These are phyloP conservation scores for Bothrops jararaca DNA, from an alignment of 2,113 vertebrate genomes.

Conservation along the genomic window DNA sequence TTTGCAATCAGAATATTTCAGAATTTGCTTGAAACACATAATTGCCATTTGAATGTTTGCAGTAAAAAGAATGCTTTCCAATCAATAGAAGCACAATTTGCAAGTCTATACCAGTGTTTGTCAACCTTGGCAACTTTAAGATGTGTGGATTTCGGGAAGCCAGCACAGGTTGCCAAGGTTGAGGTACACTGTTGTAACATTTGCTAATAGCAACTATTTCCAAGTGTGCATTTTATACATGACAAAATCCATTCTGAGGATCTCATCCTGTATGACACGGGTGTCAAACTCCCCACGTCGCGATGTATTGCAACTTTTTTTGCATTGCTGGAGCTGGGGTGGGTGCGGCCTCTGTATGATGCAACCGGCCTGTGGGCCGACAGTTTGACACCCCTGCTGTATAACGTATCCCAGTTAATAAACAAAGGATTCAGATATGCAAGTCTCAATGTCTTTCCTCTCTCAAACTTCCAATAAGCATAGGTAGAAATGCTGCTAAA, in stretches of 20 bases:
- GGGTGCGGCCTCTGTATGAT: no score
- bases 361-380: no score
- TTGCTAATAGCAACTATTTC: conserved; percentile 25
- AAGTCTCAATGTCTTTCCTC: conserved; percentile 31
- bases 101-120: conserved; percentile 8
- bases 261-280: conserved; percentile 24
- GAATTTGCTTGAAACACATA: neutral
- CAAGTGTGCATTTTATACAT: conserved; percentile 13
- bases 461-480: conserved; percentile 37
- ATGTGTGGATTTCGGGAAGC: neutral
- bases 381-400: neutral
- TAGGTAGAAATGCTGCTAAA: conserved; percentile 31
- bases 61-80: conserved; percentile 26
- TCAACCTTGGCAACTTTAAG: neutral
- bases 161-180: neutral
- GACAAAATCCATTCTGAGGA: conserved; percentile 46
- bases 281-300: no score
- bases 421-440: conserved; percentile 31
- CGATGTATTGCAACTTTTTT: no score
- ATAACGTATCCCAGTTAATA: conserved; percentile 49
- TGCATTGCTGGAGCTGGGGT: no score
- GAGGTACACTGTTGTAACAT: neutral
- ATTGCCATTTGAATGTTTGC: conserved; percentile 4
- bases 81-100: conserved; percentile 19
- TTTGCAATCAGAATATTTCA: neutral